Percentiles rank a stretch among this genome's conserved stretches.
Conservation (phyloP, 1,140 invertebrate genomes). For the Heliothis virescens region DNA sequence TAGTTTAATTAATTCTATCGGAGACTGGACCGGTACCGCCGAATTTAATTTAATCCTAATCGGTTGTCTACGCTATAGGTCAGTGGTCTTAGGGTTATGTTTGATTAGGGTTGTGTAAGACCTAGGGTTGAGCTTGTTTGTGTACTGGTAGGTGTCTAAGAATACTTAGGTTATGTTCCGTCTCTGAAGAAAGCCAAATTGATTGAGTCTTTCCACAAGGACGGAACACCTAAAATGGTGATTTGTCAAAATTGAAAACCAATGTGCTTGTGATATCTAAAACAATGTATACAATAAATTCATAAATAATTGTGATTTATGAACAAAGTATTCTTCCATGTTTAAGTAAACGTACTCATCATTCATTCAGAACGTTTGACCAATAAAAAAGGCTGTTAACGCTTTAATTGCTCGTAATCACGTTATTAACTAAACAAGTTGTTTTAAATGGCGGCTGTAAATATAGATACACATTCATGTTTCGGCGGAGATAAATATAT, state of each 20-base stretch:
- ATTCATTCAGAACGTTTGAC: constrained; percentile 12
- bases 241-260: too few species aligned
- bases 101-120: background rate
- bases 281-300: background rate
- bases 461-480: constrained; percentile 26
- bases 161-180: too few species aligned
- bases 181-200: too few species aligned
- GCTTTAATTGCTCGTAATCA: constrained; percentile 43
- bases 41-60: constrained; percentile 20
- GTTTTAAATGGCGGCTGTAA: constrained; percentile 38
- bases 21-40: constrained; percentile 20
- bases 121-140: too few species aligned
- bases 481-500: constrained; percentile 5
- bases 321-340: background rate
- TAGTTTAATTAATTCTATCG: constrained; percentile 53
- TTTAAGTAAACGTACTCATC: constrained; percentile 24
- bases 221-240: too few species aligned
- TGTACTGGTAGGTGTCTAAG: too few species aligned
- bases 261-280: background rate
- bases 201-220: too few species aligned
- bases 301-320: background rate
- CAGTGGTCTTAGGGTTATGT: background rate
- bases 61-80: background rate
- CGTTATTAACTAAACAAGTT: constrained; percentile 40
- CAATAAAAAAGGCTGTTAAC: constrained; percentile 45